Base-by-base conservation (phyloP, 1,140 invertebrate species). In the Hyphantria cunea region DNA sequence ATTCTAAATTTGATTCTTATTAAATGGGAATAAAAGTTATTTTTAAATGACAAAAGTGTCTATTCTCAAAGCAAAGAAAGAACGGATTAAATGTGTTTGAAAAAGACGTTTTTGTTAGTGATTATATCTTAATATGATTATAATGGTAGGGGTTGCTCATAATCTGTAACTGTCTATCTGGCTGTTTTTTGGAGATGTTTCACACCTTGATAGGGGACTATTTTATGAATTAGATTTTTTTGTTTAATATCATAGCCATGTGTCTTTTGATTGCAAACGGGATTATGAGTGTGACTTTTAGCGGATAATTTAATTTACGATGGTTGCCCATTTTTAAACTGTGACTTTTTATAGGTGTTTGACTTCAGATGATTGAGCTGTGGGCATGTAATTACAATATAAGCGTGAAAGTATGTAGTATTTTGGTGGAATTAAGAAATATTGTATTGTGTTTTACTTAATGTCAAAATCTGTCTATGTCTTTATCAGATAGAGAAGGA, bases 71-170 rank as follows among this genome's bases (percentile, higher is more conserved):
- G 55, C 15, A 68, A 66, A 74, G 73, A 81, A 85, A 76, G 67
- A 75, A 78, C 79, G 82, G 86, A 86, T 87, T 86, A 86, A 75
- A 65, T 71, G 53, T 68, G 74, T 82, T 82, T 76, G 72, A 84
- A 86, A 84, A 72, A 73, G 44, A 49, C 62, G 62, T 82, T 86
- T 83, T 79, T 83, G 73, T 82, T 32, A 58, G 54, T 76, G 86
- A 89, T 89, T 79, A 85, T 88, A 89, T 89, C 84, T 87, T 89
- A 88, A 89, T 89, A 82, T 82, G 78, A 72, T 84, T 87, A 80
- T 86, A 82, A 89, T 86, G 80, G 87, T 13, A 84, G 77, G 77
- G 79, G 77, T 82, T 75, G 55, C 61, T 62, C 76, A 65, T 87
- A 87, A 89, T 89, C 84, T 87, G 84, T 87, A 86, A 87, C 84